Base-by-base conservation (phyloP, 2,888 invertebrate genomes). In the Cylindroiulus punctatus region DNA sequence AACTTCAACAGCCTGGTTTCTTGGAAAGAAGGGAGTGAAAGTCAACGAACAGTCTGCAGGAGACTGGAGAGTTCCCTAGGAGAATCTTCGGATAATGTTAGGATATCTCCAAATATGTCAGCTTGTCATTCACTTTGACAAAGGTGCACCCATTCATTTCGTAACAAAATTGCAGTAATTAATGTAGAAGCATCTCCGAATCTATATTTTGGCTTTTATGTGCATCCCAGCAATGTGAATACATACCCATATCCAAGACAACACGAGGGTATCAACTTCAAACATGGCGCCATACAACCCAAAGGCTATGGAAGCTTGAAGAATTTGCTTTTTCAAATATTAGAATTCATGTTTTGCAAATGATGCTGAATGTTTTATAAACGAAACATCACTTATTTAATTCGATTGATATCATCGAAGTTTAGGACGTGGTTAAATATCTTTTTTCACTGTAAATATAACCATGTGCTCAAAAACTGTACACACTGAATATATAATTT, bases 91-190 rank as follows among this genome's bases (percentile, higher is more conserved):
- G 65, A 65, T 65, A 65, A 65, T 65, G 65, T 65, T 65, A 65
- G 65, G 65, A 65, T 65, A 65, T 65, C 65, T 65, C 65, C 65
- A 65, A 65, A 65, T 65, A 65, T 65, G 65, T 65, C 65, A 65
- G 65, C 65, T 65, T 65, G 65, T 65, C 65, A 65, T 65, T 65
- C 65, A 65, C 65, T 65, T 26, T 65, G 65, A 65, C 65, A 65
- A 65, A 26, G 65, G 65, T 65, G 65, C 65, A 65, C 65, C 65
- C 26, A 65, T 26, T 65, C 65, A 65, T 65, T 65, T 65, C 22
- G 65, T 65, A 26, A 8, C 10, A 26, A 65, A 65, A 65, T 65
- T 65, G 65, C 12, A 65, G 65, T 65, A 65, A 65, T 65, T 65
- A 65, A 65, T 65, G 26, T 65, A 26, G 65, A 65, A 26, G 65